Percentiles rank a stretch among this genome's conserved stretches.
phyloP scores from a whole-genome alignment of 1,140 invertebrate genomes.

The Colletes latitarsis region DNA sequence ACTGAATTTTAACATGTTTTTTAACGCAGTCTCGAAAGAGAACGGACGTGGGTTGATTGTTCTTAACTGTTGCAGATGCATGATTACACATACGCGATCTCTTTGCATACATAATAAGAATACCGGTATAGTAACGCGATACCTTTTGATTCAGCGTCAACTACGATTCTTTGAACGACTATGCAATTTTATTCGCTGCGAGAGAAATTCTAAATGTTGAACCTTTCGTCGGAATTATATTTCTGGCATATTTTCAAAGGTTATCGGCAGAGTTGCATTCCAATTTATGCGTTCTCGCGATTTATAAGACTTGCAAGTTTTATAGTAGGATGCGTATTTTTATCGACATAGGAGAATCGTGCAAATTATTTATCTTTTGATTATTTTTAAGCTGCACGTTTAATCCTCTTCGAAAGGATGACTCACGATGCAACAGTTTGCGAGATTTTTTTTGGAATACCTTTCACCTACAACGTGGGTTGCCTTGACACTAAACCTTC shows the following conservation, averaged over 20 bases:
- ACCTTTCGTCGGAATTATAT: not conserved
- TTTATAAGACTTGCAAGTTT: not conserved
- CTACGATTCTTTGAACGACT: not conserved
- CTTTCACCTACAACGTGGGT: constrained; percentile 48
- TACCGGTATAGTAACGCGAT: not conserved
- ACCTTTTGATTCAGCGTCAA: not conserved
- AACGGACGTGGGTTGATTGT: not conserved
- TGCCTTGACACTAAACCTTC: constrained; percentile 52
- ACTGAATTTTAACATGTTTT: not conserved
- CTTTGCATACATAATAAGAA: constrained; percentile 32
- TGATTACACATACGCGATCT: not conserved
- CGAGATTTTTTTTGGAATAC: constrained; percentile 33
- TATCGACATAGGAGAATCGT: no score
- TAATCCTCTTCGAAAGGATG: constrained; percentile 18
- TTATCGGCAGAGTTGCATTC: not conserved
- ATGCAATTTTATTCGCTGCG: not conserved
- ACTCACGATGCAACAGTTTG: constrained; percentile 35
- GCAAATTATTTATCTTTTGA: not conserved
- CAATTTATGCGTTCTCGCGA: not conserved
- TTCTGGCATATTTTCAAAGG: constrained; percentile 33
- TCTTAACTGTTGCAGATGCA: not conserved
- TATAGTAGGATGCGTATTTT: no score
- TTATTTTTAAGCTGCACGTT: constrained; percentile 21
- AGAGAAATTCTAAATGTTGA: constrained; percentile 15
- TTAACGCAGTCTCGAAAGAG: not conserved